These are phyloP conservation scores for Calameuta filiformis DNA, from an alignment of 2,888 invertebrate species.

Conservation along the genomic window DNA sequence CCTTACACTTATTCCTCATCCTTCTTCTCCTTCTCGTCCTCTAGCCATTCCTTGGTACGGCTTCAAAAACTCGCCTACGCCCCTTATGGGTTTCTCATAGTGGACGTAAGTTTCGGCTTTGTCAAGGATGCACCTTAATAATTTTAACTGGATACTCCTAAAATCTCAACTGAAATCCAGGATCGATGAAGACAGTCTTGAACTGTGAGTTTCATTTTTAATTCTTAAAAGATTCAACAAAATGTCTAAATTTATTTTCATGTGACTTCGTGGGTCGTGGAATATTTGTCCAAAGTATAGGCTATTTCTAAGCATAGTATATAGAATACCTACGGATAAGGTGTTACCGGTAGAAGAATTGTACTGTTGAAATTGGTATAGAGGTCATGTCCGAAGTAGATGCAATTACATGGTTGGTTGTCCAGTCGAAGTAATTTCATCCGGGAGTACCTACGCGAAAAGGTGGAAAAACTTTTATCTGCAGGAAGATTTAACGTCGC, in stretches of 20 bases:
- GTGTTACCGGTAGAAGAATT: not conserved
- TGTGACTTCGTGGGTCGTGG: not conserved
- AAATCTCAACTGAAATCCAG: not conserved
- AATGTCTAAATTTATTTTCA: not conserved
- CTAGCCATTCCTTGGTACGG: slow-evolving; percentile 13
- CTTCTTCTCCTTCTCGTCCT: slow-evolving; percentile 34
- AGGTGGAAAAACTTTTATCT: slow-evolving; percentile 26
- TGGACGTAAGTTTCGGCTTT: not conserved
- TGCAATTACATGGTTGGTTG: not conserved
- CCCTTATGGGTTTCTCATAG: slow-evolving; percentile 3
- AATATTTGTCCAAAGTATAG: not conserved
- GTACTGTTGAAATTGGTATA: not conserved
- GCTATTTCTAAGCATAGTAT: not conserved
- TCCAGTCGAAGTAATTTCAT: not conserved
- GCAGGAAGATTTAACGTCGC: slow-evolving; percentile 58
- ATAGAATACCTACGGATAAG: not conserved
- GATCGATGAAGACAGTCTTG: not conserved
- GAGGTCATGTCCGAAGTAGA: not conserved
- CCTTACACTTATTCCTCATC: slow-evolving; percentile 17
- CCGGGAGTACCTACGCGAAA: not conserved
- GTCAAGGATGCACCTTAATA: not conserved
- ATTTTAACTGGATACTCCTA: not conserved
- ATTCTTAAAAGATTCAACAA: not conserved
- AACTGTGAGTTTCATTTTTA: not conserved
- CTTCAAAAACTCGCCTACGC: slow-evolving; percentile 37